phyloP scores from a whole-genome alignment of 2,113 vertebrate genomes.

The Prunella himalayana region DNA sequence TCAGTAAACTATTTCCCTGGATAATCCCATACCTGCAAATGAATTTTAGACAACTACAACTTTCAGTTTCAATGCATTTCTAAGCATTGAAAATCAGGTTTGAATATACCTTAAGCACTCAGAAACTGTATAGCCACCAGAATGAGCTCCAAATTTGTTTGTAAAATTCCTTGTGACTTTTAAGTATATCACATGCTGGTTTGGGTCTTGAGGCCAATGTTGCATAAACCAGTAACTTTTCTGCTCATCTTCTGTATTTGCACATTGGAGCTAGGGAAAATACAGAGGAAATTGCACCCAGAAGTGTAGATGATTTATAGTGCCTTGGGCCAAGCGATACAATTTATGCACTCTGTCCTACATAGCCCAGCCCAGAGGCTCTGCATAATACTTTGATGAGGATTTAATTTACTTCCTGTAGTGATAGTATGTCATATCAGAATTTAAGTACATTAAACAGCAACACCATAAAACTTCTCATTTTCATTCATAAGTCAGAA shows the following conservation, averaged over 20 bases:
- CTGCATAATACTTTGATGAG: conserved; percentile 1
- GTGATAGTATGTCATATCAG: neutral
- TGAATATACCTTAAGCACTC: neutral
- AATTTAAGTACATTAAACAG: conserved; percentile 31
- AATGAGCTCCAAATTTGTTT: neutral
- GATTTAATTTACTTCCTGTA: conserved; percentile 38
- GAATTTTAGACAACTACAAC: neutral
- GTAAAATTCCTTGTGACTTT: neutral
- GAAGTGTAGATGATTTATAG: neutral
- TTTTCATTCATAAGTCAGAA: conserved; percentile 23
- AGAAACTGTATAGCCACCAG: neutral
- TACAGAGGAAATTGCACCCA: neutral
- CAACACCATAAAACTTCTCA: conserved; percentile 13
- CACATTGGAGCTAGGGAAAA: neutral
- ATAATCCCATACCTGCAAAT: neutral
- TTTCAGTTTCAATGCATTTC: neutral
- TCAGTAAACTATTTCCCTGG: neutral
- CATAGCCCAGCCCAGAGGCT: neutral
- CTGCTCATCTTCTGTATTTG: neutral
- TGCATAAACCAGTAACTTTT: neutral
- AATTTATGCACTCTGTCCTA: neutral
- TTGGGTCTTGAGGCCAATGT: neutral
- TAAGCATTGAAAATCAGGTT: neutral
- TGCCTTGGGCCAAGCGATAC: neutral
- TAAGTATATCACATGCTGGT: neutral